Base-by-base conservation (phyloP, 2,113 vertebrate species). In the Nannospalax galili region DNA sequence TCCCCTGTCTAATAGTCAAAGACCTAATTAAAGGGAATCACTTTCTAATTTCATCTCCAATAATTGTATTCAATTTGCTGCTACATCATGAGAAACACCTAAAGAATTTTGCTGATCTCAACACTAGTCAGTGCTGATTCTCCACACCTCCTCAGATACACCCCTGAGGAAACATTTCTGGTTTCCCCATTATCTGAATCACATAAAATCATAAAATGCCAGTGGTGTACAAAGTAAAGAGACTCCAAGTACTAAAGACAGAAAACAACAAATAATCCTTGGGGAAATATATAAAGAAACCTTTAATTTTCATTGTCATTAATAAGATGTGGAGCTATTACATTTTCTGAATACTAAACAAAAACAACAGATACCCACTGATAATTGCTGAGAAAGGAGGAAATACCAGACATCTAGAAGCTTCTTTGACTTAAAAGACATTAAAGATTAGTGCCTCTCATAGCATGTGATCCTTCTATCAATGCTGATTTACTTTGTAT, bases 1-100 rank as follows among this genome's bases (percentile, higher is more conserved):
- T n/a, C 65, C 10, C 87, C 69, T 84, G 14, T 75, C 91, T 93
- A 79, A 48, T n/a, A 91, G 22, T 90, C 73, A 73, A 8, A 95
- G n/a, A 78, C 11, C 22, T 74, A 16, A 28, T 45, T 62, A 87
- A 84, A 88, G 30, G 14, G 16, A 56, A 74, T 52, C 40, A 52
- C 9, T 45, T 64, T 84, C 75, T 20, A 80, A 77, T 62, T 91
- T 84, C 7, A 70, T 74, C 35, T 74, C 15, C 35, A 93, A 74
- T 86, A 67, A 78, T 15, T 40, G 4, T 40, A 12, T 85, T 28
- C n/a, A 88, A 70, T 88, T 90, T 96, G 40, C 56, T 85, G 16
- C 79, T 60, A 79, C 52, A 90, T 19, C 40, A 80, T 56, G 72
- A 88, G 16, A 62, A 88, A 88, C 65, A 64, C 22, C 3, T 60